These are phyloP conservation scores for Nematopogon swammerdamellus DNA, from an alignment of 2,888 invertebrate species.

Conservation along the genomic window DNA sequence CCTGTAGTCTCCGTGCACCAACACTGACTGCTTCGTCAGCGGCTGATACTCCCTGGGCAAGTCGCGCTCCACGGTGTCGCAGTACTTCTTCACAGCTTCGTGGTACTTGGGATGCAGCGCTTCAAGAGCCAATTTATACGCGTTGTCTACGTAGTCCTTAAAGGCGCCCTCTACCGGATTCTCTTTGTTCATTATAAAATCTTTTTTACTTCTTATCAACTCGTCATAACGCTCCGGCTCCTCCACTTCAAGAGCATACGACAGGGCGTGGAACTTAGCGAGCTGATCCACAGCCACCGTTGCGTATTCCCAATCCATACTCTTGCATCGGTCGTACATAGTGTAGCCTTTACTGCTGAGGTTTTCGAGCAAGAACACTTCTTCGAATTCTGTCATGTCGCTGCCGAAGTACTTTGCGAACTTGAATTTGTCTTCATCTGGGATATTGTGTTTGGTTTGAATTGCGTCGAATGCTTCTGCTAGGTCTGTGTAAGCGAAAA, in stretches of 20 bases:
- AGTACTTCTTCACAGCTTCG: background rate
- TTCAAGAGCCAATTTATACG: background rate
- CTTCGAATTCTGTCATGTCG: background rate
- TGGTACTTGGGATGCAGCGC: background rate
- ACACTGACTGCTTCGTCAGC: background rate
- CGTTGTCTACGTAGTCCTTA: background rate
- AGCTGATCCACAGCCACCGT: conserved; percentile 21
- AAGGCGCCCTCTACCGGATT: background rate
- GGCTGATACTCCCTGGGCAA: background rate
- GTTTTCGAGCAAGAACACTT: background rate
- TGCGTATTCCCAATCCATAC: conserved; percentile 30
- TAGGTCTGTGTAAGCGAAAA: background rate
- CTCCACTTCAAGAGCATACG: conserved; percentile 16
- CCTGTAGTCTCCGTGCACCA: conserved; percentile 5
- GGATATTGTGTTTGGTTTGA: background rate
- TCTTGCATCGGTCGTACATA: conserved; percentile 22
- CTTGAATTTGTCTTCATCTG: background rate
- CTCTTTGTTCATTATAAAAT: background rate
- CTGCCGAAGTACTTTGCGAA: background rate
- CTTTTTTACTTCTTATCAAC: background rate
- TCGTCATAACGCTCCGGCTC: background rate
- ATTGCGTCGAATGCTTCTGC: background rate
- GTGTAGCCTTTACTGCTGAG: conserved; percentile 19
- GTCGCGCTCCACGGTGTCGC: background rate
- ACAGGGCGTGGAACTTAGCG: conserved; percentile 37